Percentiles rank a stretch among this genome's conserved stretches.
phyloP scores from a whole-genome alignment of 2,888 invertebrate genomes.

The Lasioglossum malachurum region DNA sequence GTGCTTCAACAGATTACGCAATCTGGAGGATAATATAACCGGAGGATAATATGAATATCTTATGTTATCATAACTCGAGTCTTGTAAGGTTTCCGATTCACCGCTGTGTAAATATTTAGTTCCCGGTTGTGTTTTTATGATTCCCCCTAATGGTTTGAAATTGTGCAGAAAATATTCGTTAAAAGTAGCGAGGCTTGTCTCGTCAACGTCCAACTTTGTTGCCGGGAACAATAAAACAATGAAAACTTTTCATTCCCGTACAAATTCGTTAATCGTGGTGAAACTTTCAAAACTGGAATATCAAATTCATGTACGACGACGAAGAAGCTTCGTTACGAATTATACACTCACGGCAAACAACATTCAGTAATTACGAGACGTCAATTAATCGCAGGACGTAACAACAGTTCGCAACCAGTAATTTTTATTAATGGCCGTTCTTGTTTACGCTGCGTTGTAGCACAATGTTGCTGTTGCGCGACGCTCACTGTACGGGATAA shows the following conservation, averaged over 20 bases:
- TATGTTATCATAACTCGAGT: conserved; percentile 24
- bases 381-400: conserved; percentile 21
- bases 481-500: background rate
- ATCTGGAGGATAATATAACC: too few relatives aligned
- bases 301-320: background rate
- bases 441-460: background rate
- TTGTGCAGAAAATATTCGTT: background rate
- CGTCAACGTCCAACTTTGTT: background rate
- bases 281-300: background rate
- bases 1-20: background rate
- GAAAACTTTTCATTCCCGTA: background rate
- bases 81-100: background rate
- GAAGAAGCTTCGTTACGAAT: background rate
- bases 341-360: background rate
- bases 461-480: background rate
- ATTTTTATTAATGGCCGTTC: conserved; percentile 15
- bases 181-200: background rate
- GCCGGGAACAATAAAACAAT: background rate
- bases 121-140: conserved; percentile 7
- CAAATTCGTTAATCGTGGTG: background rate
- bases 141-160: background rate
- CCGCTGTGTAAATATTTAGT: background rate
- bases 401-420: conserved; percentile 2
- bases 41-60: background rate
- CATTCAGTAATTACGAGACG: conserved; percentile 11